Conservation (phyloP, 2,113 vertebrate species). For the Tapirus terrestris region DNA sequence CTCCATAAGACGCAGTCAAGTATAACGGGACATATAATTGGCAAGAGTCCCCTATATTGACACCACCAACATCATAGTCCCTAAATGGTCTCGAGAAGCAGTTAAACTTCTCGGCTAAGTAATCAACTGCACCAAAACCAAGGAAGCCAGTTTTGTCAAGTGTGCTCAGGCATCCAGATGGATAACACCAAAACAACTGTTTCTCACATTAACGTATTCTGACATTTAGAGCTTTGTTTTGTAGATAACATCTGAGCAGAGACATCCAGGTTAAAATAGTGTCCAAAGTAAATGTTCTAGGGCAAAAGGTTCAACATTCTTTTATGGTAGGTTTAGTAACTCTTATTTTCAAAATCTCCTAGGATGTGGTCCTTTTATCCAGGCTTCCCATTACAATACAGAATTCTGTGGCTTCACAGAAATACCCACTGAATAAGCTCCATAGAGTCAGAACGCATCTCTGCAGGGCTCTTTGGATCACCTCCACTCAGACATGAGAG, state of each 20-base stretch:
- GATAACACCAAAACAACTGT: not conserved
- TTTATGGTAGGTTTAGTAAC: rapidly evolving
- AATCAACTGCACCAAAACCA: too few relatives aligned
- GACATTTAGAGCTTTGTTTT: not conserved
- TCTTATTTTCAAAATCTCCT: not conserved
- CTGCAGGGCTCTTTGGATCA: not conserved
- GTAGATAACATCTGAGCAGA: not conserved
- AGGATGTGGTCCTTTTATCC: not conserved
- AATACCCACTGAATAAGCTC: rapidly evolving
- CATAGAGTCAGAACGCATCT: rapidly evolving
- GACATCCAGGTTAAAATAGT: not conserved
- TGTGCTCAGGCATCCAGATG: not conserved
- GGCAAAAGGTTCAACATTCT: rapidly evolving
- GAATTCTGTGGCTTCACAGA: not conserved
- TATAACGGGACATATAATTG: rapidly evolving
- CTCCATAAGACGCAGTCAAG: not conserved
- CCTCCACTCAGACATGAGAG: not conserved
- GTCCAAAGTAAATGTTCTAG: rapidly evolving
- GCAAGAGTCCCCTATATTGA: rapidly evolving
- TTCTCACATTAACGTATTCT: too few relatives aligned
- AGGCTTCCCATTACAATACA: rapidly evolving
- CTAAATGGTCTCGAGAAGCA: not conserved
- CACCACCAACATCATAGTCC: not conserved
- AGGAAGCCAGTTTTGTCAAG: not conserved
- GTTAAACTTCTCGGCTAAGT: too few relatives aligned